Evolutionary conservation across 2,113 vertebrate genomes (phyloP).

Genomic region (Elanus axillaris): DNA sequence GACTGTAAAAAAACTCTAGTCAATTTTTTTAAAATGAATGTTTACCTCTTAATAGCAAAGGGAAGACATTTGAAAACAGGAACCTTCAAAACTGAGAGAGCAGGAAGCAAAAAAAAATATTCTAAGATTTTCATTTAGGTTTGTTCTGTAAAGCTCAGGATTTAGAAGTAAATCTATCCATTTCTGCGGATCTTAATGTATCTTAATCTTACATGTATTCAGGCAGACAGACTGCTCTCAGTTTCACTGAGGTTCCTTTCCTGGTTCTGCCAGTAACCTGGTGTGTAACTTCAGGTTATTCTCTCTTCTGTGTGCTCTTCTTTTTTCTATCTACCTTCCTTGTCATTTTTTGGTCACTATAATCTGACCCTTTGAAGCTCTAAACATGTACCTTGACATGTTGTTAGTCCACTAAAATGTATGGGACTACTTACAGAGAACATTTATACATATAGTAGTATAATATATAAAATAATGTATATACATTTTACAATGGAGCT

Average conservation of each 20-base stretch:
- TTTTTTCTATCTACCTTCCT: not conserved
- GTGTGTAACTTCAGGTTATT: not conserved
- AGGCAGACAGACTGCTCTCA: not conserved
- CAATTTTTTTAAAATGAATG: rapidly evolving
- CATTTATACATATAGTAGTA: not conserved
- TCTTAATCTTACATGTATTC: not conserved
- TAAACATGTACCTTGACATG: not conserved
- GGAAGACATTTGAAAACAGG: not conserved
- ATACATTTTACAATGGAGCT: not conserved
- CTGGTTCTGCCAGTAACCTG: not conserved
- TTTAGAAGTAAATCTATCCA: not conserved
- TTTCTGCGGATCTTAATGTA: not conserved
- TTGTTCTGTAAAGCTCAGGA: not conserved
- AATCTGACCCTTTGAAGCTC: not conserved
- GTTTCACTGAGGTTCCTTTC: not conserved
- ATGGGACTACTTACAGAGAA: not conserved
- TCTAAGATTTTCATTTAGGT: not conserved
- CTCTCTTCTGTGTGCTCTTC: not conserved
- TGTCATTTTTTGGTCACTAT: not conserved
- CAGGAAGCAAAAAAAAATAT: not conserved
- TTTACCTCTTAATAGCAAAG: not conserved
- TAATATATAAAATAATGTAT: not conserved
- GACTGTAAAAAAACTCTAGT: not conserved
- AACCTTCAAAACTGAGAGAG: not conserved
- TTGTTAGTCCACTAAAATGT: not conserved